Evolutionary conservation across 2,797 vertebrate genomes (phyloP).

Genomic region (Brachyalestes nurse): DNA sequence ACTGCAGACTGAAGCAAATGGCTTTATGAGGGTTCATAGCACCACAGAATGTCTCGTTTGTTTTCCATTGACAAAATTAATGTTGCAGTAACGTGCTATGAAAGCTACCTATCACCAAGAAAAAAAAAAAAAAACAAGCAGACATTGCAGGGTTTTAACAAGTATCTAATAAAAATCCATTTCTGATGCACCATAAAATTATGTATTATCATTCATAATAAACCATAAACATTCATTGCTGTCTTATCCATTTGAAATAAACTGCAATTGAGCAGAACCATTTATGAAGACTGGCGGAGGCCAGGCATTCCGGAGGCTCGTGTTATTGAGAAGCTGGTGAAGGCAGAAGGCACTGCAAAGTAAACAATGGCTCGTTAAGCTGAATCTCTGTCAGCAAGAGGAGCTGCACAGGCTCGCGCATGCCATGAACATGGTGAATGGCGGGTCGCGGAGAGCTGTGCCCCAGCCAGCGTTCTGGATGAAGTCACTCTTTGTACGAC

Average conservation of each 20-base stretch:
- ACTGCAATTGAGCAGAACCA: constrained; percentile 71
- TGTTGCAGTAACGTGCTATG: constrained; percentile 32
- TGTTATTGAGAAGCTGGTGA: constrained; percentile 35
- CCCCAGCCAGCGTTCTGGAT: constrained; percentile 51
- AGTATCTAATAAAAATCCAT: constrained; percentile 59
- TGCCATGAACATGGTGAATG: constrained; percentile 35
- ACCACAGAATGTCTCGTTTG: constrained; percentile 18
- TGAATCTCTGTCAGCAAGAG: constrained; percentile 46
- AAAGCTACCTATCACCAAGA: constrained; percentile 35
- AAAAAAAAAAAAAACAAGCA: neutral
- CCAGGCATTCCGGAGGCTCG: constrained; percentile 42
- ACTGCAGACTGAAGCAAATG: neutral
- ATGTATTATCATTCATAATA: constrained; percentile 67
- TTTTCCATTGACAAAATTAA: constrained; percentile 45
- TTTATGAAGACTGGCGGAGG: constrained; percentile 48
- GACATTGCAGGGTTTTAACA: constrained; percentile 62
- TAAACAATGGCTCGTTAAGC: constrained; percentile 20
- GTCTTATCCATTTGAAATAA: constrained; percentile 70
- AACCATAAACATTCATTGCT: constrained; percentile 76
- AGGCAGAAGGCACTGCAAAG: constrained; percentile 26
- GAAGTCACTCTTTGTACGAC: constrained; percentile 37
- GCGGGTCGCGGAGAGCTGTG: constrained; percentile 60
- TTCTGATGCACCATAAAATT: constrained; percentile 71
- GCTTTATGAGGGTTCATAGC: constrained; percentile 16
- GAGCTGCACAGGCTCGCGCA: constrained; percentile 58